Evolutionary conservation across 1,140 invertebrate genomes (phyloP).

Genomic region (Macrotrachela quadricornifera): DNA sequence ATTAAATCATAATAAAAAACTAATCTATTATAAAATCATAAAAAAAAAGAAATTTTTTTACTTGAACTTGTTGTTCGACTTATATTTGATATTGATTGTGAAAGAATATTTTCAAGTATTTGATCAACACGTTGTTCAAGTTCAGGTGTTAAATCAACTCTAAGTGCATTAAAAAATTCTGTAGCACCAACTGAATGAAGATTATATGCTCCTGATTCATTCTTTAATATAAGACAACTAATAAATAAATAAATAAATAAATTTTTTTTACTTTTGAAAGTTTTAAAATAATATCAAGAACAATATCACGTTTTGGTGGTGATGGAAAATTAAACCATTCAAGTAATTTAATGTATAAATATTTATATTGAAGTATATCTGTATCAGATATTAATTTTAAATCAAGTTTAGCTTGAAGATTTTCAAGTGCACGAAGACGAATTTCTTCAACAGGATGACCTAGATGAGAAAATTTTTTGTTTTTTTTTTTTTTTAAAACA

Average conservation of each 20-base stretch:
- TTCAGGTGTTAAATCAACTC: slow-evolving; percentile 14
- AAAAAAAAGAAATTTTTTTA: too few relatives aligned
- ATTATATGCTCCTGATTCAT: slow-evolving; percentile 19
- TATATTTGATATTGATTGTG: slow-evolving; percentile 11
- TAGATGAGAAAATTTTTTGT: slow-evolving; percentile 5
- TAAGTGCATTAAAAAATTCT: slow-evolving; percentile 20
- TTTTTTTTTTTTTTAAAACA: too few relatives aligned
- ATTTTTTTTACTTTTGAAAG: too few relatives aligned
- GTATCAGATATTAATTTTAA: slow-evolving; percentile 22
- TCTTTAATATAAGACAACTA: slow-evolving; percentile 12
- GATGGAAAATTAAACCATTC: slow-evolving; percentile 27
- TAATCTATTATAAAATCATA: too few relatives aligned
- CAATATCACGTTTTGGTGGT: slow-evolving; percentile 16
- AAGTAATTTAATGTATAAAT: slow-evolving; percentile 22
- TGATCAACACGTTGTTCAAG: slow-evolving; percentile 19
- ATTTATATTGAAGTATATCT: slow-evolving; percentile 24
- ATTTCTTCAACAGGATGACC: slow-evolving; percentile 27
- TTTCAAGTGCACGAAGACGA: slow-evolving; percentile 21
- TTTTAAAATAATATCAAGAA: slow-evolving; percentile 9
- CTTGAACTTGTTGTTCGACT: too few relatives aligned
- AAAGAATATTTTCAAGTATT: slow-evolving; percentile 21
- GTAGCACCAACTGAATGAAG: slow-evolving; percentile 22
- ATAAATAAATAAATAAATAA: background rate
- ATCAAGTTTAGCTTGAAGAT: slow-evolving; percentile 24
- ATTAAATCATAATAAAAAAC: too few relatives aligned